Base-by-base conservation (phyloP, 2,797 vertebrate species). In the Decapterus maruadsi region DNA sequence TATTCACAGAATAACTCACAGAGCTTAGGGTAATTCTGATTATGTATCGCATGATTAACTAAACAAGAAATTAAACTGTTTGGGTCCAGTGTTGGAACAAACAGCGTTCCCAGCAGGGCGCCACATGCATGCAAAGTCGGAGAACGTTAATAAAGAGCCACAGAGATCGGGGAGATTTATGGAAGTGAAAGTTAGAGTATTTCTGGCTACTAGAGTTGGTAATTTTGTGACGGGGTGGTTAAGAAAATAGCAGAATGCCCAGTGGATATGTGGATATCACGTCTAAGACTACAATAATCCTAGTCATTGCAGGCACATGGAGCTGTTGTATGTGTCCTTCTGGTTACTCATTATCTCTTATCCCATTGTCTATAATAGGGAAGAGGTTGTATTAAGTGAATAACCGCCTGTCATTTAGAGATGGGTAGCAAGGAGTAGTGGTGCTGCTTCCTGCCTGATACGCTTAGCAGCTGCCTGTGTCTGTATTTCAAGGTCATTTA, bases 1-100 rank as follows among this genome's bases (percentile, higher is more conserved):
- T 57, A 79, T 86, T 84, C 81, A 82, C 77, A 71, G 67, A 84
- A 79, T 68, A 87, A 82, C 77, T 86, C 77, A 14, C 72, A 77
- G 77, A 77, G 82, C 84, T 90, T 82, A 80, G 80, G 70, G 71
- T 81, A 83, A 88, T 89, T 91, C 80, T 88, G 84, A 87, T 93
- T 87, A 78, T 90, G 80, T 84, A 75, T 67, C 10, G 60, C 82
- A 70, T 78, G 76, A 90, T 90, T 87, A 90, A 75, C 88, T 80
- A 77, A 90, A 91, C 78, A 80, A 84, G 78, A 91, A 90, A 89
- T 87, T 75, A 88, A 78, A 58, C 48, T n/a, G 79, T 80, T 64
- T 69, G 70, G 64, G 74, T 84, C 71, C 70, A 63, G 63, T 26
- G 8, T 55, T 22, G 65, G 70, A 85, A 86, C 69, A 84, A 86